Conservation (phyloP, 2,888 invertebrate genomes). For the Rhingia campestris region DNA sequence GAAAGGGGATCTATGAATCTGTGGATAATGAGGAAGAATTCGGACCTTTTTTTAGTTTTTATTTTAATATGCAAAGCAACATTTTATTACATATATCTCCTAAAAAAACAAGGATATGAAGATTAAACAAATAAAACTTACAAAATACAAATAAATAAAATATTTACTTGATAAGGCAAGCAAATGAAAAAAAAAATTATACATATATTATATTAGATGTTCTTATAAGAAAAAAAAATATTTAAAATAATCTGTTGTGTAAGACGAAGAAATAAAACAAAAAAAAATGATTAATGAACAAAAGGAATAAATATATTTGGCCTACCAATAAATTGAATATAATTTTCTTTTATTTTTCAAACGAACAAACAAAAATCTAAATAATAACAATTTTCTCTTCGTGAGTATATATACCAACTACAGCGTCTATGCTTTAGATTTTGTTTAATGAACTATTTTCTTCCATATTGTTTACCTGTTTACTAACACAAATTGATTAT, state of each 20-base stretch:
- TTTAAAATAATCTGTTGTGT: conserved; percentile 63
- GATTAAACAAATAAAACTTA: conserved; percentile 45
- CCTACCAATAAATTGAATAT: conserved; percentile 50
- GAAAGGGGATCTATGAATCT: conserved; percentile 14
- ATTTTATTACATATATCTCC: conserved; percentile 45
- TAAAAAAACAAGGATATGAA: conserved; percentile 21
- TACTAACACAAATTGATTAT: conserved; percentile 9
- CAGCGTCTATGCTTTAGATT: neutral
- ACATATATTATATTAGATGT: conserved; percentile 67
- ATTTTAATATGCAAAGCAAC: conserved; percentile 48
- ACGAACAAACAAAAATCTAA: conserved; percentile 2
- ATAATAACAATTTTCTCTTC: conserved; percentile 26
- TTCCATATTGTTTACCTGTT: neutral
- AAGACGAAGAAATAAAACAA: conserved; percentile 42
- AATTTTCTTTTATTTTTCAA: conserved; percentile 37
- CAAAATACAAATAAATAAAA: conserved; percentile 51
- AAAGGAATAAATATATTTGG: conserved; percentile 68
- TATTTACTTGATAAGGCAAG: conserved; percentile 63
- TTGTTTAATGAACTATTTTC: neutral
- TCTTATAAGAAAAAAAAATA: conserved; percentile 60
- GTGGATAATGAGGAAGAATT: conserved; percentile 39
- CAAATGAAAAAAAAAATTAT: conserved; percentile 46
- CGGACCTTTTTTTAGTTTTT: conserved; percentile 35
- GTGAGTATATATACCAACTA: conserved; percentile 28
- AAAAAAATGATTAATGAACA: conserved; percentile 13